Evolutionary conservation across 2,888 invertebrate genomes (phyloP).

Genomic region (Mactromeris polynyma): DNA sequence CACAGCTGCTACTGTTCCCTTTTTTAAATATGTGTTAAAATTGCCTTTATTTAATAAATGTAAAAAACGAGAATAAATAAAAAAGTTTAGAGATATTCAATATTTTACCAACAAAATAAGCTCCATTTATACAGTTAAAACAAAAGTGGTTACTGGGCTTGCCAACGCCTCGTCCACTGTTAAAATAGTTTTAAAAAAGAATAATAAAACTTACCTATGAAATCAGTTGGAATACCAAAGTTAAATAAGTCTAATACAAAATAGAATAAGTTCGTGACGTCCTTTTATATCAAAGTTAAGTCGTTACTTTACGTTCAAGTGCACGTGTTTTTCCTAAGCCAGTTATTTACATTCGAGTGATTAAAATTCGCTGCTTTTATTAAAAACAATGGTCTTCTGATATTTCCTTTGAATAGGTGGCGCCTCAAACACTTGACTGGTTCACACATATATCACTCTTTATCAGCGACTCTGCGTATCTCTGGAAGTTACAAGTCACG

Average conservation of each 20-base stretch:
- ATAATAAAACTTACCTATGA: background rate
- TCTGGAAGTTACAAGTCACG: conserved; percentile 8
- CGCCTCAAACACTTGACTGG: background rate
- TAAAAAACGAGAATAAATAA: too few species aligned
- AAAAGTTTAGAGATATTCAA: too few species aligned
- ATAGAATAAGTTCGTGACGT: background rate
- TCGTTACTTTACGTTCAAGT: background rate
- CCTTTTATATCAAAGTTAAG: background rate
- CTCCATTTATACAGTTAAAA: too few species aligned
- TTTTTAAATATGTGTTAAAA: too few species aligned
- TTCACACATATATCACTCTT: conserved; percentile 4
- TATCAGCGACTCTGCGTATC: background rate
- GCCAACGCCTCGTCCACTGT: too few species aligned
- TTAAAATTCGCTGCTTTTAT: background rate
- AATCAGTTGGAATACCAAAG: background rate
- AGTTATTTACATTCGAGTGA: background rate
- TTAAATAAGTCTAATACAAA: background rate
- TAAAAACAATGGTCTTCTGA: background rate
- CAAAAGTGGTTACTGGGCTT: too few species aligned
- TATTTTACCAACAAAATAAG: too few species aligned
- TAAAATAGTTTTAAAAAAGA: background rate
- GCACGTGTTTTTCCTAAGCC: background rate
- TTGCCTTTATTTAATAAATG: too few species aligned
- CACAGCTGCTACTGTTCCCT: too few species aligned
- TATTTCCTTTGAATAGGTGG: background rate